Percentiles rank a stretch among this genome's conserved stretches.
Conservation (phyloP, 2,888 invertebrate species). For the Papilio gigon region DNA sequence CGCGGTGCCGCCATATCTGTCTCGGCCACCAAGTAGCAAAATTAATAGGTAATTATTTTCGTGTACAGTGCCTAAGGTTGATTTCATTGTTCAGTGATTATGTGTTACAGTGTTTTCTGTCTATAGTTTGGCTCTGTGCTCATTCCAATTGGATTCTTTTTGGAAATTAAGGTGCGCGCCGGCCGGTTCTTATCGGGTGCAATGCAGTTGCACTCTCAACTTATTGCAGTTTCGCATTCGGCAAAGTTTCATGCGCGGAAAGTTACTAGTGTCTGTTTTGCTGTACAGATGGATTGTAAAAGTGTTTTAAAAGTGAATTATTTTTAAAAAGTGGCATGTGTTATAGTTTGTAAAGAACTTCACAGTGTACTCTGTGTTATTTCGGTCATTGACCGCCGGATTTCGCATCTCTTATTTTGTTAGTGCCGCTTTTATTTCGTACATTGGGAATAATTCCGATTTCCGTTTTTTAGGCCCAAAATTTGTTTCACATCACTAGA, state of each 20-base stretch:
- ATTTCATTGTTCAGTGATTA: conserved; percentile 67
- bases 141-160: conserved; percentile 77
- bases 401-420: conserved; percentile 75
- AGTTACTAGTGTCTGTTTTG: conserved; percentile 74
- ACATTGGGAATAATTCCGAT: conserved; percentile 65
- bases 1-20: conserved; percentile 87
- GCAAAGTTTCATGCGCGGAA: conserved; percentile 79
- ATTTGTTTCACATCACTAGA: conserved; percentile 75
- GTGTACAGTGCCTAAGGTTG: conserved; percentile 73
- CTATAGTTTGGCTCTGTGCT: conserved; percentile 61
- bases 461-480: conserved; percentile 71
- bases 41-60: conserved; percentile 83
- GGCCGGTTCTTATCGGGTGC: conserved; percentile 83
- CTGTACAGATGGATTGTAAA: conserved; percentile 63
- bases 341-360: conserved; percentile 70
- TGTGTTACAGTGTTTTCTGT: conserved; percentile 70
- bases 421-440: conserved; percentile 65
- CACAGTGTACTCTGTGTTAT: conserved; percentile 78
- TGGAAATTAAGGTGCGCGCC: conserved; percentile 79
- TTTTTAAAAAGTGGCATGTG: conserved; percentile 71
- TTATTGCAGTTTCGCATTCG: conserved; percentile 82
- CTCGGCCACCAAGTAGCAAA: conserved; percentile 84
- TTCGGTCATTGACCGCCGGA: conserved; percentile 83
- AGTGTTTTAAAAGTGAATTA: conserved; percentile 73
- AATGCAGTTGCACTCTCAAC: conserved; percentile 83